These are phyloP conservation scores for Pycnomerus fuliginosus DNA, from an alignment of 2,888 invertebrate genomes.

Conservation along the genomic window DNA sequence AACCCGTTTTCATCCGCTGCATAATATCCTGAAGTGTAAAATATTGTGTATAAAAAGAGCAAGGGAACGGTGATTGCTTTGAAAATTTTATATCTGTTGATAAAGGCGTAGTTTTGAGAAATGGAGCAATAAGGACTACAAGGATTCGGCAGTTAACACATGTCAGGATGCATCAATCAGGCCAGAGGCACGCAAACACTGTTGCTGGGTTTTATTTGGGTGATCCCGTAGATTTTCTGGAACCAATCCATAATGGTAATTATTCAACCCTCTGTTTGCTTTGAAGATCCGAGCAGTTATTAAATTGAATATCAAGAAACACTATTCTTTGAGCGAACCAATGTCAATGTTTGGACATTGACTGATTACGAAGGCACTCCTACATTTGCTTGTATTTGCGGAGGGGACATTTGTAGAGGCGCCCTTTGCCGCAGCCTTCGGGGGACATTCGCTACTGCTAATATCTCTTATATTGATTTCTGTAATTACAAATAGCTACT, in stretches of 20 bases:
- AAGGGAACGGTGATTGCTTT: too few species aligned
- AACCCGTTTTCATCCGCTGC: too few species aligned
- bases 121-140: constrained; percentile 42
- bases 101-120: constrained; percentile 33
- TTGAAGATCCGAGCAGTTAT: constrained; percentile 32
- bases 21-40: too few species aligned
- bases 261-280: constrained; percentile 30
- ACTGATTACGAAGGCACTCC: constrained; percentile 37
- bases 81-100: too few species aligned
- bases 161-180: constrained; percentile 41
- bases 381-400: constrained; percentile 33
- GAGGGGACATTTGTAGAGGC: constrained; percentile 30
- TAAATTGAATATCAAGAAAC: constrained; percentile 36
- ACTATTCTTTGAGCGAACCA: constrained; percentile 30
- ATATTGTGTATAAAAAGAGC: too few species aligned
- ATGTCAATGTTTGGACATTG: constrained; percentile 39
- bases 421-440: too few species aligned
- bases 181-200: constrained; percentile 30
- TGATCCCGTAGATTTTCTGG: constrained; percentile 23
- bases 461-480: too few species aligned
- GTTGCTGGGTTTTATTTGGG: constrained; percentile 28
- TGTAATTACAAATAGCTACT: too few species aligned
- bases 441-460: too few species aligned
- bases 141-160: constrained; percentile 43
- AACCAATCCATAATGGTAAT: constrained; percentile 11